phyloP scores from a whole-genome alignment of 2,797 vertebrate genomes.

The Paramormyrops hopkinsi region DNA sequence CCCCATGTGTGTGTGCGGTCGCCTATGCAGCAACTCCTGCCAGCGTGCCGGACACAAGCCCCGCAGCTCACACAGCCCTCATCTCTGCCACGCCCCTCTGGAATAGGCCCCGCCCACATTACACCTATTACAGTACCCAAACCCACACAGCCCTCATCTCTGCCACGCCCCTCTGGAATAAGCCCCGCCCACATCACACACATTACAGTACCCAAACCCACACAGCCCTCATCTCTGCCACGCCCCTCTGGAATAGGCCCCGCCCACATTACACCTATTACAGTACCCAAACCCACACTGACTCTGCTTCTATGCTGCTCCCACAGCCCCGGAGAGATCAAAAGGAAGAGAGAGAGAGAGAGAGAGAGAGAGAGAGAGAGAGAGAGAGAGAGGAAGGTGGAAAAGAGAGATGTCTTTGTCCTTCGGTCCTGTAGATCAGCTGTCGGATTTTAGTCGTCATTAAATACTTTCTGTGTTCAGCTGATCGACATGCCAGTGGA shows the following conservation, averaged over 20 bases:
- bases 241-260: background rate
- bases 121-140: background rate
- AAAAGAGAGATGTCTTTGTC: slow-evolving; percentile 2
- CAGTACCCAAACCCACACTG: background rate
- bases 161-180: background rate
- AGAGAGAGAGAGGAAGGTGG: background rate
- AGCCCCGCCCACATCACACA: background rate
- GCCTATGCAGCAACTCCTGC: background rate
- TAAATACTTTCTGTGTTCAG: background rate
- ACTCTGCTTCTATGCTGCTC: background rate
- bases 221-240: background rate
- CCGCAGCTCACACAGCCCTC: background rate
- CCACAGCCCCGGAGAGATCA: background rate
- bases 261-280: background rate
- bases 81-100: background rate
- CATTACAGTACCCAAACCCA: background rate
- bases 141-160: background rate
- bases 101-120: background rate
- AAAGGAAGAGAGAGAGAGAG: no score
- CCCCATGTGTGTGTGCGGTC: background rate
- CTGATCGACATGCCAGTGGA: background rate
- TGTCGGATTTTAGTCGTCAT: background rate
- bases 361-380: background rate
- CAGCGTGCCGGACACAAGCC: background rate
- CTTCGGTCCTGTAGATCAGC: background rate